phyloP scores from a whole-genome alignment of 2,797 vertebrate species.

The Iguana delicatissima region DNA sequence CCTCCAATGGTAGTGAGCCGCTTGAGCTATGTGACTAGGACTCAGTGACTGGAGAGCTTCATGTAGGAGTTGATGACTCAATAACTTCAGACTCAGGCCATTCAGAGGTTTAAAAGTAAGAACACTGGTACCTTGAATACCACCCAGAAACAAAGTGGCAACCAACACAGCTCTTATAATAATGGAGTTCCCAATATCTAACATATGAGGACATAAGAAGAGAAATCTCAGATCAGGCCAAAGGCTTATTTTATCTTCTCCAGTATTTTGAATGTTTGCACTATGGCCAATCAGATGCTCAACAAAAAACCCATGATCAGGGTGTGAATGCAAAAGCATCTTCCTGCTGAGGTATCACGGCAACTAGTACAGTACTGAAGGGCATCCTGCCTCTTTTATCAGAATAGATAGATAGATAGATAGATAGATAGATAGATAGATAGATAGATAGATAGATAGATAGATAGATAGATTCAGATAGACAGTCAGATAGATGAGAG shows the following conservation, averaged over 20 bases:
- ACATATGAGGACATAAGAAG: background rate
- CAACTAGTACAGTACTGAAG: too few relatives aligned
- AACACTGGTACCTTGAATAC: background rate
- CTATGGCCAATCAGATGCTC: background rate
- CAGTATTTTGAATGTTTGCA: background rate
- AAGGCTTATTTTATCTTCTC: background rate
- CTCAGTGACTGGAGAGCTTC: background rate
- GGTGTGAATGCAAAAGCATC: background rate
- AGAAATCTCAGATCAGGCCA: background rate
- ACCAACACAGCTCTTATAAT: background rate
- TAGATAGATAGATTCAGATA: too few relatives aligned
- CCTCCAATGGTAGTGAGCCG: background rate
- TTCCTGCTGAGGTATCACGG: background rate
- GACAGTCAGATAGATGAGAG: too few relatives aligned
- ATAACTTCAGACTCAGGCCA: too few relatives aligned
- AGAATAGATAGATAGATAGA: background rate
- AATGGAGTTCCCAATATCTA: background rate
- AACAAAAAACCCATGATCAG: background rate
- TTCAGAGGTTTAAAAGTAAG: background rate
- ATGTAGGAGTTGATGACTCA: background rate
- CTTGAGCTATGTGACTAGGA: background rate
- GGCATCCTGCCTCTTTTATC: background rate
- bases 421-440: too few relatives aligned
- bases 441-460: too few relatives aligned
- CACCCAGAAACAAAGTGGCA: background rate